Percentiles rank a stretch among this genome's conserved stretches.
Conservation (phyloP, 2,113 vertebrate species). For the Xenopus tropicalis region UCB_Xtro_10.0 CM004444.2:169027001-169027500, state of each 20-base stretch:
- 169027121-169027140: conserved; percentile 91
- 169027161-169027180: conserved; percentile 91
- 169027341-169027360: no score
- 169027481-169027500: no score
- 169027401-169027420: no score
- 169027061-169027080: conserved; percentile 92
- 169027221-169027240: conserved; percentile 94
- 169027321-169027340: no score
- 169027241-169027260: conserved; percentile 95
- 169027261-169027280: conserved; percentile 96
- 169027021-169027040: conserved; percentile 99
- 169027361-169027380: no score
- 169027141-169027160: conserved; percentile 97
- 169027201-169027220: conserved; percentile 98
- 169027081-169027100: conserved; percentile 98
- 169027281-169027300: no score
- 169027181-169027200: conserved; percentile 95
- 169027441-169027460: no score
- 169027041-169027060: conserved; percentile 94
- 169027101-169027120: conserved; percentile 96
- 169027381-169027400: no score
- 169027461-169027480: no score
- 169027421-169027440: no score
- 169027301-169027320: no score
- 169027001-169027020: conserved; percentile 96